Percentiles rank a stretch among this genome's conserved stretches.
Evolutionary conservation across 2,113 vertebrate genomes (phyloP).

Genomic region (Oreotrochilus melanogaster): DNA sequence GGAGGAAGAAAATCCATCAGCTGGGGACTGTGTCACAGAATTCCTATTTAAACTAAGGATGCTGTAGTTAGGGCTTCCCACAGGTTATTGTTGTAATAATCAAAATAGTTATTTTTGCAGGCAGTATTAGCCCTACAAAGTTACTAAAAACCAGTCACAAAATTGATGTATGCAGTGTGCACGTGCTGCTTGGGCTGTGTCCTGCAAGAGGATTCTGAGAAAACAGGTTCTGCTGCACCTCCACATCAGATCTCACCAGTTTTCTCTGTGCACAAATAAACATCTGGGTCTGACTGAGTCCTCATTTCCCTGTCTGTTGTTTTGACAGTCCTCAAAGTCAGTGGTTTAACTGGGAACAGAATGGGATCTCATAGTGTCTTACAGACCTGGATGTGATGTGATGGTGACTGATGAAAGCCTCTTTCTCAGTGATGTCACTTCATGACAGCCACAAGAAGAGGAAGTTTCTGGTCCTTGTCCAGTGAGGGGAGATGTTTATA

Average conservation of each 20-base stretch:
- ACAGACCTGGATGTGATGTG: background rate
- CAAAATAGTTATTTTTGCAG: background rate
- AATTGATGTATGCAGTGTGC: fast-evolving
- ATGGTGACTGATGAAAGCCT: background rate
- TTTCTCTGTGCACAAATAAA: fast-evolving
- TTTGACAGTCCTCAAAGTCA: background rate
- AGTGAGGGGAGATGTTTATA: background rate
- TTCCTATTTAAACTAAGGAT: background rate
- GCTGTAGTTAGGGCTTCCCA: background rate
- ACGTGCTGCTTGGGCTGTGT: background rate
- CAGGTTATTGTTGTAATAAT: background rate
- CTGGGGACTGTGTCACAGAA: background rate
- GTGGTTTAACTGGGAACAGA: background rate
- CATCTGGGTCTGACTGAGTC: background rate
- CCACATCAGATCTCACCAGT: background rate
- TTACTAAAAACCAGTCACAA: background rate
- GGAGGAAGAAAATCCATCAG: background rate
- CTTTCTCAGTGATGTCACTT: background rate
- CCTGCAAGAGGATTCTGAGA: fast-evolving
- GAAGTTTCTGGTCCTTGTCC: background rate
- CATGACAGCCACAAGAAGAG: fast-evolving
- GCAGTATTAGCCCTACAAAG: fast-evolving
- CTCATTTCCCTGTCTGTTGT: fast-evolving
- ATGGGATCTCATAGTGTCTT: fast-evolving
- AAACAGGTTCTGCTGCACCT: background rate